Conservation (phyloP, 2,888 invertebrate species). For the Xylota segnis region DNA sequence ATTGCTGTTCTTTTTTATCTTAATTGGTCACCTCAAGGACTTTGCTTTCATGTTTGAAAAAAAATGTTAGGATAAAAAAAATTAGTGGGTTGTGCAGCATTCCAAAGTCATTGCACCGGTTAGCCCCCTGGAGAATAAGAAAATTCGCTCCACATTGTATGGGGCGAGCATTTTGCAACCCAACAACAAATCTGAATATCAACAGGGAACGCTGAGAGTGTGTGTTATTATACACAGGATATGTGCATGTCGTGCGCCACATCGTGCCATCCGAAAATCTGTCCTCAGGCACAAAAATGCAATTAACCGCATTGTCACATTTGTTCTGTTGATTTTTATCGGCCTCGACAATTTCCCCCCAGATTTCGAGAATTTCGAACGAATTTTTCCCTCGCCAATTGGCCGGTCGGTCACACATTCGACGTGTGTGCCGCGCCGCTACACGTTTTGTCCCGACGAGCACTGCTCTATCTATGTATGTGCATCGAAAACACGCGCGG, state of each 20-base stretch:
- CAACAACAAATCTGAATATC: conserved; percentile 31
- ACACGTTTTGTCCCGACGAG: conserved; percentile 18
- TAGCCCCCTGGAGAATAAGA: background rate
- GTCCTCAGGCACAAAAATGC: conserved; percentile 71
- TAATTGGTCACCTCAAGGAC: conserved; percentile 58
- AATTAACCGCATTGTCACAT: conserved; percentile 77
- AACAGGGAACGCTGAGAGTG: background rate
- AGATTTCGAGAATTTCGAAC: conserved; percentile 50
- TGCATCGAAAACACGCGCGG: conserved; percentile 23
- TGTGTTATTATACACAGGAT: background rate
- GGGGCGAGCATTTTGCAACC: background rate
- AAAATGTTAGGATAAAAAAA: background rate
- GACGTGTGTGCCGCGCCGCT: background rate
- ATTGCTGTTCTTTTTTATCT: conserved; percentile 43
- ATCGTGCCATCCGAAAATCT: conserved; percentile 10
- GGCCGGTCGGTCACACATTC: conserved; percentile 32
- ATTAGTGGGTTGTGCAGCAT: background rate
- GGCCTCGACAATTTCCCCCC: conserved; percentile 66
- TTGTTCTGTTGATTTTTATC: conserved; percentile 75
- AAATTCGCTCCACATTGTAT: background rate
- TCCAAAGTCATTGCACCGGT: conserved; percentile 4
- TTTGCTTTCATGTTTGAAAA: background rate
- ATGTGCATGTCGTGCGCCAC: background rate
- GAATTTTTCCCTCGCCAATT: conserved; percentile 57
- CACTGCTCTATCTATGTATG: conserved; percentile 23